Base-by-base conservation (phyloP, 2,888 invertebrate genomes). In the Phasia obesa region DNA sequence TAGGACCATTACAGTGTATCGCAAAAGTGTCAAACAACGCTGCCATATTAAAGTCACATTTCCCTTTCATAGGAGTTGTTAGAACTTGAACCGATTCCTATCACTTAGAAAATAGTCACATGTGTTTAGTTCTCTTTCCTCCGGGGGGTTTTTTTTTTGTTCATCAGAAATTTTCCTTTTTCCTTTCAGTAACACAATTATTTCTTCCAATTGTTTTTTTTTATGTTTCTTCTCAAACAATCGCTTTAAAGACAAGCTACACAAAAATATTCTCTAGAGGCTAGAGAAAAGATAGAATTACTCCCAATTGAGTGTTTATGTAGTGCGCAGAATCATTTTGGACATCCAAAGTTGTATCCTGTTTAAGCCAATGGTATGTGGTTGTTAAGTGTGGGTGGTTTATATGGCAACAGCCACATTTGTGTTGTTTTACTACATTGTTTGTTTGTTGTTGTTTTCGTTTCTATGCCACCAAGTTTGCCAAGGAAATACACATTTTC, bases 401-500 rank as follows among this genome's bases (percentile, higher is more conserved):
- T 65, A 21, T 77, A 69, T 47, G 70, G 55, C 78, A 81, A 70
- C 83, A 78, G 78, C 62, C 53, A n/a, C n/a, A n/a, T n/a, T n/a
- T n/a, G n/a, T 49, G 31, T 13, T 55, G 60, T 13, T 49, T n/a
- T 21, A 44, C 38, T 25, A 23, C 17, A 2, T 51, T 51, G 25
- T 55, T 65, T 55, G n/a, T 51, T 62, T 9, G 9, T 42, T 42
- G 64, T 9, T 60, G 64, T 0, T 17, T 42, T 38, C 17, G 74
- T 74, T 59, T 69, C 69, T 79, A 69, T 69, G 57, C 21, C 65
- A 59, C 13, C 25, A 25, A 62, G 47, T 27, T 76, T 49, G 59
- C 49, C 49, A 79, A 81, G 70, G 71, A 81, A 79, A 84, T 86
- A 81, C 17, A 62, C 21, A 59, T 59, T 78, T 89, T 87, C 91